phyloP scores from a whole-genome alignment of 2,797 vertebrate species.

The Linurgus olivaceus region DNA sequence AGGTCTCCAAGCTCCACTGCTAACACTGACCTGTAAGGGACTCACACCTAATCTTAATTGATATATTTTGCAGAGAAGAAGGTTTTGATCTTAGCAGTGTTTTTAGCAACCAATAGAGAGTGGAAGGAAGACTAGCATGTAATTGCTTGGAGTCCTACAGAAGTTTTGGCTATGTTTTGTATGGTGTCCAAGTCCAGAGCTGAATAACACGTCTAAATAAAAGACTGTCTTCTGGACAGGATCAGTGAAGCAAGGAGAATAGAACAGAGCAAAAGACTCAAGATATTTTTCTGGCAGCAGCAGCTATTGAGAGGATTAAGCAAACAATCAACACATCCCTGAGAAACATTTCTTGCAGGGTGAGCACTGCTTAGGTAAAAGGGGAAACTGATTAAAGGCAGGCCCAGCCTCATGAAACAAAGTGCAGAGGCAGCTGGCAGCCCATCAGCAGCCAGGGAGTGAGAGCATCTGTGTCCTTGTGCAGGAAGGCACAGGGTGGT shows the following conservation, averaged over 20 bases:
- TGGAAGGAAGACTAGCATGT: neutral
- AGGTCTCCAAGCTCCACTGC: neutral
- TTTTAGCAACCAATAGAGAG: neutral
- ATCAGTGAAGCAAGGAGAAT: neutral
- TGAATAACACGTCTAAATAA: neutral
- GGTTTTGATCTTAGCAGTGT: neutral
- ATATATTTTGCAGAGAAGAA: neutral
- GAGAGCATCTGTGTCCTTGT: accelerated
- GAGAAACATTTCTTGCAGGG: neutral
- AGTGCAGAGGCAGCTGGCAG: neutral
- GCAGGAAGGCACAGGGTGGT: accelerated
- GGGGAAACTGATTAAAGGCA: neutral
- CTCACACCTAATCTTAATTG: neutral
- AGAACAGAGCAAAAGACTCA: neutral
- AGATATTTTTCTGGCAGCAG: neutral
- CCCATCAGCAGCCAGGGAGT: neutral
- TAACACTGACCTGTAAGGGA: neutral
- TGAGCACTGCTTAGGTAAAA: neutral
- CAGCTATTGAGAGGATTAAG: neutral
- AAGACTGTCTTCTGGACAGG: neutral
- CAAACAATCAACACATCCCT: neutral
- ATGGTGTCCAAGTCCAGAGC: neutral
- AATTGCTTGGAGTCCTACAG: neutral
- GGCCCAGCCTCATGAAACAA: neutral
- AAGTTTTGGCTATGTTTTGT: neutral